Evolutionary conservation across 2,113 vertebrate species (phyloP).

Genomic region (Atlantisia rogersi): DNA sequence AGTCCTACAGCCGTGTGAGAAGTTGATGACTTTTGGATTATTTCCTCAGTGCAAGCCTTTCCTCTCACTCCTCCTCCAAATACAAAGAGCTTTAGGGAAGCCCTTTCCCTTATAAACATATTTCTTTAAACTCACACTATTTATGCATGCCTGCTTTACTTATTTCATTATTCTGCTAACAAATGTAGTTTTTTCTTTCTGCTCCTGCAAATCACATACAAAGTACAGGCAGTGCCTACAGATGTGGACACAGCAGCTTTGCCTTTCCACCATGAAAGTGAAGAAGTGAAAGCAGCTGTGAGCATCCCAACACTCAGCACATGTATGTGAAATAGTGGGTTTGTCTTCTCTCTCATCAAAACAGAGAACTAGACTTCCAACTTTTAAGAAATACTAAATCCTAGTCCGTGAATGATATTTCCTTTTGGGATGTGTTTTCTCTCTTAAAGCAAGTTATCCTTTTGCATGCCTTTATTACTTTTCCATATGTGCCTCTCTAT

Average conservation of each 20-base stretch:
- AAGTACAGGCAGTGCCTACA: not conserved
- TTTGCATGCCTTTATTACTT: not conserved
- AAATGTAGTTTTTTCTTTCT: not conserved
- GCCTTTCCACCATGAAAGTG: not conserved
- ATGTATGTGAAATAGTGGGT: not conserved
- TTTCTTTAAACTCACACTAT: not conserved
- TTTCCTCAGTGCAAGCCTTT: constrained; percentile 22
- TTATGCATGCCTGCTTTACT: not conserved
- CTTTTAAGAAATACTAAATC: not conserved
- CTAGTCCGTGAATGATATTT: not conserved
- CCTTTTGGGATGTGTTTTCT: not conserved
- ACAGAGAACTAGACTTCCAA: not conserved
- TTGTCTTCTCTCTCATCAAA: not conserved
- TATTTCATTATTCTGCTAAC: not conserved
- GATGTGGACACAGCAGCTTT: not conserved
- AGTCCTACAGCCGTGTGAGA: not conserved
- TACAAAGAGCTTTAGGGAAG: not conserved
- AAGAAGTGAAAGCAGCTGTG: not conserved
- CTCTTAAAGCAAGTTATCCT: not conserved
- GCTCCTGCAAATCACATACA: not conserved
- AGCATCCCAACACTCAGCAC: not conserved
- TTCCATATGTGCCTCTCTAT: not conserved
- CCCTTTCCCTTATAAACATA: not conserved
- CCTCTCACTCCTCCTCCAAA: not conserved
- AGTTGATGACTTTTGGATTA: constrained; percentile 9